Base-by-base conservation (phyloP, 1,140 invertebrate species). In the Harlomillsia oculata region DNA sequence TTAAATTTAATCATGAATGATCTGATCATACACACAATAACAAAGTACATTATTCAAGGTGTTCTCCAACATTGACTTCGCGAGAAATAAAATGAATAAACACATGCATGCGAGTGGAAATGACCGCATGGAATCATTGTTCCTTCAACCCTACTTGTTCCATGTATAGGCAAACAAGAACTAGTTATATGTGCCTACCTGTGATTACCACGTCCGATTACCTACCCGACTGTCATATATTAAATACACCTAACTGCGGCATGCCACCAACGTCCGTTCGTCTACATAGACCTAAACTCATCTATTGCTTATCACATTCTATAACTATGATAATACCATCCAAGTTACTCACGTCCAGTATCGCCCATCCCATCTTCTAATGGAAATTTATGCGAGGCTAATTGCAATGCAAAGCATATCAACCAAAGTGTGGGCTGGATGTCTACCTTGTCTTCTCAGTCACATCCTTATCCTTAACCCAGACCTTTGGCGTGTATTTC, bases 361-460 rank as follows among this genome's bases (percentile, higher is more conserved):
- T 53, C 50, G 39, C 44, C 51, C 57, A 59, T 45, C 51, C 56
- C 51, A 59, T 59, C 57, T 59, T 59, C 57, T 59, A 59, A 59
- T 59, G 57, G 57, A 59, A 59, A 59, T 59, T 59, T 59, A 59
- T 59, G 57, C 57, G 57, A 59, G 51, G 57, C 57, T 59, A 59
- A 59, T 59, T 59, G 57, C 57, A 49, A 59, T 59, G 57, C 57
- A 53, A 49, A 53, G 57, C 57, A 59, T 59, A 53, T 46, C 51
- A 59, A 34, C 23, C 26, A 25, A 48, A 32, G 49, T 45, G 45
- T 53, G 49, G 40, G 56, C 32, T 59, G 56, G 56, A 13, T 48
- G 29, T 30, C 45, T 48, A 32, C 45, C 45, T 32, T 48, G 45
- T 28, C 29, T 48, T 48, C n/a, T n/a, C n/a, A n/a, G n/a, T n/a